A percentile compares a stretch with the other conserved stretches of the same genome.
Evolutionary conservation across 1,140 invertebrate species (phyloP).

Genomic region (Zaprionus lachaisei): DNA sequence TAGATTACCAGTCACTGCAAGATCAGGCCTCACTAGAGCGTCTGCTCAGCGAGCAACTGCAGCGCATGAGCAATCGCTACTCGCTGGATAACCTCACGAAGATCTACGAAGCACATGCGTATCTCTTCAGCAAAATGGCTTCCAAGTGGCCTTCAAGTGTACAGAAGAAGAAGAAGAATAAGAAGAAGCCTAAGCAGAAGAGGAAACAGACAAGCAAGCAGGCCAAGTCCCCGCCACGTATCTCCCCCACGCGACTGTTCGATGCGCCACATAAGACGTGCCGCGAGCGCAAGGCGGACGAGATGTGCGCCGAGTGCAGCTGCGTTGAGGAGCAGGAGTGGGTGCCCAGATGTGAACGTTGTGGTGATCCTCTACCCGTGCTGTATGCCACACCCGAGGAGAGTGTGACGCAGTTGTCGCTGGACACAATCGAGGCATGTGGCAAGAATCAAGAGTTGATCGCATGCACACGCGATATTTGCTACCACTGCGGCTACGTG

Average conservation of each 20-base stretch:
- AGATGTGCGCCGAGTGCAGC: neutral
- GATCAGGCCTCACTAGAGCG: neutral
- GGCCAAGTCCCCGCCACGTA: neutral
- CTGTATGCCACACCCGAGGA: neutral
- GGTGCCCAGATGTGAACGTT: neutral
- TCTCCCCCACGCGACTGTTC: slow-evolving; percentile 20
- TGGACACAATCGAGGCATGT: slow-evolving; percentile 46
- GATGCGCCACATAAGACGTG: slow-evolving; percentile 48
- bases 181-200: neutral
- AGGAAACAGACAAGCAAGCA: neutral
- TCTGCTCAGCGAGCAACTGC: neutral
- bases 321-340: neutral
- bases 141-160: neutral
- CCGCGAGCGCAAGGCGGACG: slow-evolving; percentile 21
- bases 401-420: neutral
- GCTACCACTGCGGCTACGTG: slow-evolving; percentile 42
- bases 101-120: neutral
- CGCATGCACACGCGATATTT: slow-evolving; percentile 26
- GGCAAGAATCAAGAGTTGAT: slow-evolving; percentile 29
- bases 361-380: neutral
- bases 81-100: neutral
- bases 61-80: slow-evolving; percentile 9
- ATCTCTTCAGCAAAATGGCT: neutral
- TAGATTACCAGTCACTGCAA: neutral
- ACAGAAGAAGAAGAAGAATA: neutral